phyloP scores from a whole-genome alignment of 2,888 invertebrate species.

The Globia sparganii region DNA sequence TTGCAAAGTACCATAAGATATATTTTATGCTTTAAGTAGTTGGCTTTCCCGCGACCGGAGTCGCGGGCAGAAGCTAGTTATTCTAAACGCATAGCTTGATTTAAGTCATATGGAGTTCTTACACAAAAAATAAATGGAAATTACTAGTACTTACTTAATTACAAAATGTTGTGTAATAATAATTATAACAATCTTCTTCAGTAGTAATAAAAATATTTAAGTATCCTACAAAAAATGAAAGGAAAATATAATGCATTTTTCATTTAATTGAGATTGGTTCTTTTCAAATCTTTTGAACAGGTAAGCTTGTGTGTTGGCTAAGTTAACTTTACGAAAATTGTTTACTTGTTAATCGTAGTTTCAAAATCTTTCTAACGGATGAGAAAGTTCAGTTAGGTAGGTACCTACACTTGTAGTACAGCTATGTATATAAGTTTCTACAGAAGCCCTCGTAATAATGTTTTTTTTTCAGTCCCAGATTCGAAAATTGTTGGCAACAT shows the following conservation, averaged over 20 bases:
- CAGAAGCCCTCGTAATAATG: background rate
- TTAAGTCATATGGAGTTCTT: background rate
- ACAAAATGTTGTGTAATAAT: background rate
- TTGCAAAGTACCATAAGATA: no score
- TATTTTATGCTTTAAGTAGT: no score
- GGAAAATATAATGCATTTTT: background rate
- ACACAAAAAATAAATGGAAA: no score
- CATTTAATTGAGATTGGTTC: background rate
- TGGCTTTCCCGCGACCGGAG: no score
- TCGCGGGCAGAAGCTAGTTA: no score
- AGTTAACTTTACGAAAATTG: background rate
- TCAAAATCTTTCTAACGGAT: background rate
- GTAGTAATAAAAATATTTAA: background rate
- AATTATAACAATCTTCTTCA: background rate
- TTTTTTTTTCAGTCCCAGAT: constrained; percentile 18
- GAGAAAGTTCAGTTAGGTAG: background rate
- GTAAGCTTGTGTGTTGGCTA: background rate
- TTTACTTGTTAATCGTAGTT: background rate
- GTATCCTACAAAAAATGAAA: background rate
- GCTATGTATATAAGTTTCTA: background rate
- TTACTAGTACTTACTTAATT: background rate
- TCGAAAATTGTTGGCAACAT: constrained; percentile 57
- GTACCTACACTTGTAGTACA: background rate
- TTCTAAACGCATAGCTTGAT: background rate
- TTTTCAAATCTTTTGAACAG: background rate